Evolutionary conservation across 2,888 invertebrate genomes (phyloP).

Genomic region (Scaptomyza flava): DNA sequence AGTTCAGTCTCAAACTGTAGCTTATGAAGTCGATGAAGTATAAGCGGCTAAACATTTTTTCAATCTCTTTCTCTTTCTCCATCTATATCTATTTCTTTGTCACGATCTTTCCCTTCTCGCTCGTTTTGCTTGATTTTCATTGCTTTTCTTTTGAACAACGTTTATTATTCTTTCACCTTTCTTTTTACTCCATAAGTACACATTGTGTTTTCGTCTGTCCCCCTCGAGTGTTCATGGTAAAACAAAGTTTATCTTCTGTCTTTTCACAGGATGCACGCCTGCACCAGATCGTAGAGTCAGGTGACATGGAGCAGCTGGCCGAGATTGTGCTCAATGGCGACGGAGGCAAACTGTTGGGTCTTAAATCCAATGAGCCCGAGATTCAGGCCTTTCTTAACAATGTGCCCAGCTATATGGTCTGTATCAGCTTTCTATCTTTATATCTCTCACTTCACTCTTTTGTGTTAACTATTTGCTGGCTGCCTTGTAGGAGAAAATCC

Average conservation of each 20-base stretch:
- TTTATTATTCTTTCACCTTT: background rate
- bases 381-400: constrained; percentile 94
- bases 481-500: constrained; percentile 91
- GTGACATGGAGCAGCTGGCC: constrained; percentile 96
- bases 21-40: constrained; percentile 81
- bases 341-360: constrained; percentile 90
- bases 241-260: constrained; percentile 17
- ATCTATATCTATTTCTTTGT: constrained; percentile 4
- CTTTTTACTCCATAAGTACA: constrained; percentile 18
- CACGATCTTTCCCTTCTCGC: constrained; percentile 11
- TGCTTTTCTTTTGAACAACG: background rate
- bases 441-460: background rate
- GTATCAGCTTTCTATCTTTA: constrained; percentile 22
- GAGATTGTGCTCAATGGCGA: constrained; percentile 95
- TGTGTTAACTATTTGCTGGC: constrained; percentile 46
- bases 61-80: constrained; percentile 18
- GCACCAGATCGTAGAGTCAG: constrained; percentile 88
- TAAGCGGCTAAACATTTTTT: constrained; percentile 66
- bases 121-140: constrained; percentile 1
- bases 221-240: background rate
- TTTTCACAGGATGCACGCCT: constrained; percentile 87
- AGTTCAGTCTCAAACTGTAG: constrained; percentile 84
- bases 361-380: constrained; percentile 90
- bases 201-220: constrained; percentile 12
- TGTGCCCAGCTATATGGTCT: constrained; percentile 94